Percentiles rank a stretch among this genome's conserved stretches.
Evolutionary conservation across 2,113 vertebrate genomes (phyloP).

Genomic region (Rousettus leschenaultii): DNA sequence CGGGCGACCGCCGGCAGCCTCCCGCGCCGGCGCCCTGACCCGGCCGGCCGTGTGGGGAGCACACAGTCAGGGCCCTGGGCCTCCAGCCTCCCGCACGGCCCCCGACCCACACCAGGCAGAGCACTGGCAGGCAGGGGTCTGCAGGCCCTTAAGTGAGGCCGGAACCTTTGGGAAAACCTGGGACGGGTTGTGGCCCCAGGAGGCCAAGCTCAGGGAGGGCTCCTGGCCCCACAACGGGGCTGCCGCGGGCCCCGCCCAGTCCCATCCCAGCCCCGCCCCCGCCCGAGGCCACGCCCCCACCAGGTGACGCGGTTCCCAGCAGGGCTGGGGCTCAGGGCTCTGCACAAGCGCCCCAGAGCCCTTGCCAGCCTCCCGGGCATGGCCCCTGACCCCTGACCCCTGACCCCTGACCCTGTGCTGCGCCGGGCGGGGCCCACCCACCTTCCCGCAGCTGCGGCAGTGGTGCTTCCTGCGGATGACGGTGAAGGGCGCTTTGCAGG

Average conservation of each 20-base stretch:
- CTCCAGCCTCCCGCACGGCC: neutral
- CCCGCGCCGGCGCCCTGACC: accelerated
- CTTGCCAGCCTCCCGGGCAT: neutral
- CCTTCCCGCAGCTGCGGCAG: slow-evolving; percentile 98
- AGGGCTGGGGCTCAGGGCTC: neutral
- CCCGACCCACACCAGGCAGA: neutral
- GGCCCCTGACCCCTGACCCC: no score
- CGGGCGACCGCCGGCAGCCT: no score
- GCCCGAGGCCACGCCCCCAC: neutral
- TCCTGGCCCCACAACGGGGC: neutral
- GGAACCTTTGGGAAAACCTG: neutral
- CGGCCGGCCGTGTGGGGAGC: no score
- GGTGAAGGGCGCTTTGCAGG: slow-evolving; percentile 97
- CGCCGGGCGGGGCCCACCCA: slow-evolving; percentile 62
- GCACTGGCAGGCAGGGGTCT: accelerated
- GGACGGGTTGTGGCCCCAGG: neutral
- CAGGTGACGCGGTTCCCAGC: neutral
- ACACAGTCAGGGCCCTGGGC: neutral
- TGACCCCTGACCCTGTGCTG: neutral
- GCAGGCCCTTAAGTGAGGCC: neutral
- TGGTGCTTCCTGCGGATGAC: slow-evolving; percentile 98
- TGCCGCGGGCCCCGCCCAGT: neutral
- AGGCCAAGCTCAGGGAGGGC: neutral
- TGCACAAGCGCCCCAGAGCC: neutral
- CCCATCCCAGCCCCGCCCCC: neutral